Evolutionary conservation across 2,113 vertebrate species (phyloP), one percentile per base, ranked within the genome.

Genomic region (Brachypteracias leptosomus): DNA sequence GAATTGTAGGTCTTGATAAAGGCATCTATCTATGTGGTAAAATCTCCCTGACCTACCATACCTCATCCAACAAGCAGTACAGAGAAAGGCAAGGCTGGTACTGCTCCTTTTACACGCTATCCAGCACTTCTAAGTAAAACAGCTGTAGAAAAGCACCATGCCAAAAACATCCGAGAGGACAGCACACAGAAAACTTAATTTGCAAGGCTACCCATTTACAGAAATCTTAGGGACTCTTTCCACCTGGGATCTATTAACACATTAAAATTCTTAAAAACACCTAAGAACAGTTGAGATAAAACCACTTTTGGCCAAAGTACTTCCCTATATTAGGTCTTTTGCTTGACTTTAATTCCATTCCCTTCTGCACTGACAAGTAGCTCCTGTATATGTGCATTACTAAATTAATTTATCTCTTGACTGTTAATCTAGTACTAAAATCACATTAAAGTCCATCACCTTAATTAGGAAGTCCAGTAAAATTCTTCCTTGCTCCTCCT

Each of bases 1-100:
- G 95, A 97, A 70, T 63, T 68, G 93, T 90, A 93, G 95, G 88
- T 89, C 77, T 92, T 86, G 59, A 44, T 8, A 54, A 97, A 96
- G 95, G 95, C 92, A 96, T 91, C 79, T 67, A 0, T 83, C 24
- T 31, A 6, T 2, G 25, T 59, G 70, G 75, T 63, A 59, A 83
- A 63, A 46, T 58, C 80, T 96, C 85, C 89, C 85, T 52, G 92
- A 67, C 93, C 90, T 73, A 62, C 87, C 7, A 1, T 51, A 52
- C 31, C 22, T 38, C 29, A 5, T 16, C 33, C 2, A 3, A 33
- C 6, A 24, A 85, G 70, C 90, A 79, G 71, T 38, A 54, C 8
- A 0, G 38, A 59, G 94, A 42, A 89, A 88, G 71, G 81, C 76
- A 52, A 90, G 90, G 93, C 67, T 42, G 2, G 58, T 42, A 35